phyloP scores from a whole-genome alignment of 2,888 invertebrate species.

The Nipponacmea schrenckii region DNA sequence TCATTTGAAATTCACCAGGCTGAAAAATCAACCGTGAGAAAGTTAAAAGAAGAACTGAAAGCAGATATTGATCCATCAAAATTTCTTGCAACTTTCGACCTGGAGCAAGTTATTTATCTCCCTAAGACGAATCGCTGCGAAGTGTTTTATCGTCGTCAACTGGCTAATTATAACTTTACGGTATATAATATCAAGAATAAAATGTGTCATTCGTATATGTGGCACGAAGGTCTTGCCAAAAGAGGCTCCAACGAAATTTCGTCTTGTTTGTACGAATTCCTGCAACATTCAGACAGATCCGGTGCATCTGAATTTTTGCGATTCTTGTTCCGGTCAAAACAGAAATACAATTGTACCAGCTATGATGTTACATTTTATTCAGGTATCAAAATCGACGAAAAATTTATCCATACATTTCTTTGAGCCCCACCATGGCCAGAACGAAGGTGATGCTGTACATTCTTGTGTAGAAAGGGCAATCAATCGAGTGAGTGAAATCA shows the following conservation, averaged over 20 bases:
- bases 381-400: not conserved
- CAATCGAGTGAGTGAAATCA: not conserved
- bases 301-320: not conserved
- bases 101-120: not conserved
- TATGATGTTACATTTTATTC: not conserved
- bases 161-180: not conserved
- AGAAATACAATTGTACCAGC: not conserved
- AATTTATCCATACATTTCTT: not conserved
- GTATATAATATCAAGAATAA: not conserved
- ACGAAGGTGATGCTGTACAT: not conserved
- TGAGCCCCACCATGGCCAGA: not conserved
- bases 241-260: not conserved
- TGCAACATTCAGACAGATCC: not conserved
- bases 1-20: not conserved
- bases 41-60: not conserved
- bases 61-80: not conserved
- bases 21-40: not conserved
- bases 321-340: not conserved
- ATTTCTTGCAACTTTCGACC: not conserved
- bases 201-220: not conserved
- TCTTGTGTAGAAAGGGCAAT: not conserved
- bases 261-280: not conserved
- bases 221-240: not conserved
- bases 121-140: not conserved
- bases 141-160: not conserved